These are phyloP conservation scores for Archips xylosteana DNA, from an alignment of 2,888 invertebrate species.

Conservation along the genomic window DNA sequence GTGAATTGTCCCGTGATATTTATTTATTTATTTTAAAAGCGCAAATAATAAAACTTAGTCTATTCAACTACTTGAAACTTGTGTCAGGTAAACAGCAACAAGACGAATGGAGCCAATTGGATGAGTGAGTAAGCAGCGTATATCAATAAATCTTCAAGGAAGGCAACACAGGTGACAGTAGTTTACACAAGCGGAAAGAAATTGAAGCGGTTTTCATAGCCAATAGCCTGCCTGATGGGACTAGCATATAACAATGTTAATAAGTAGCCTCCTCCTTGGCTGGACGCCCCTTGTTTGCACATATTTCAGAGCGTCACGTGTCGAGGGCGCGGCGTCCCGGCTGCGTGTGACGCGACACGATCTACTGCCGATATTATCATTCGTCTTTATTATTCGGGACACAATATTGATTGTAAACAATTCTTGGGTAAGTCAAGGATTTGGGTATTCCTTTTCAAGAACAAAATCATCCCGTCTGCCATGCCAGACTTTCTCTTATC, in stretches of 20 bases:
- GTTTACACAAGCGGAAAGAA: not conserved
- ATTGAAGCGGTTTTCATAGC: not conserved
- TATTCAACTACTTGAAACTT: not conserved
- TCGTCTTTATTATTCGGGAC: not conserved
- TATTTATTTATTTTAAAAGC: too few species aligned
- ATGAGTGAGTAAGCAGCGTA: not conserved
- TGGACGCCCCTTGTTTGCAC: not conserved
- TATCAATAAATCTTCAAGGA: not conserved
- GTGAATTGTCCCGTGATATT: too few species aligned
- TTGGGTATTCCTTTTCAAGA: not conserved
- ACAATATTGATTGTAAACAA: not conserved
- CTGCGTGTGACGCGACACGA: not conserved
- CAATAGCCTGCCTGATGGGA: not conserved
- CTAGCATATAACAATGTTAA: not conserved
- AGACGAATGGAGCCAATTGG: not conserved
- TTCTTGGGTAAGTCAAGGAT: not conserved
- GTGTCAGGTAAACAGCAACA: not conserved
- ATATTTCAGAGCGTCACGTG: not conserved
- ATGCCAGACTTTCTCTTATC: not conserved
- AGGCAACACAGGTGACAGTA: not conserved
- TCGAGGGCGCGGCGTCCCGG: conserved; percentile 6
- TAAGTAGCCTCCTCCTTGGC: not conserved
- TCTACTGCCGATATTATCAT: not conserved
- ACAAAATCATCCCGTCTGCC: not conserved
- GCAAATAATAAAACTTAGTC: too few species aligned